Evolutionary conservation across 2,888 invertebrate genomes (phyloP).

Genomic region (Drosophila nr. perissopoda): DNA sequence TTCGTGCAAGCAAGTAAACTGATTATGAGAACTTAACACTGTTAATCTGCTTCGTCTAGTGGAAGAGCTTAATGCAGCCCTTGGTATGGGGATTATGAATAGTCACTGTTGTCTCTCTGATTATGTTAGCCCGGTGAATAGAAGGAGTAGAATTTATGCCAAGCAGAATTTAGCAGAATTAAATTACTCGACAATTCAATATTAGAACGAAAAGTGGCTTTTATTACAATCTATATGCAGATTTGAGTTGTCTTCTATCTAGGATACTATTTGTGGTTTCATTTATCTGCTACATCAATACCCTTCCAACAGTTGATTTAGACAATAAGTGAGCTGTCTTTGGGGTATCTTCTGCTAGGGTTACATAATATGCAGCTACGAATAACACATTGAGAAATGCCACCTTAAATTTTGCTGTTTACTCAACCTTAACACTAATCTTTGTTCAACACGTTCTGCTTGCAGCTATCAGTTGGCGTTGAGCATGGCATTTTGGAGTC

Average conservation of each 20-base stretch:
- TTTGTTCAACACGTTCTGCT: background rate
- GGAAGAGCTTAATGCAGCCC: constrained; percentile 52
- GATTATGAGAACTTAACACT: constrained; percentile 80
- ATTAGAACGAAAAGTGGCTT: background rate
- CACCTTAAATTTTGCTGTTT: background rate
- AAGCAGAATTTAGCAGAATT: background rate
- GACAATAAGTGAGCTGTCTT: background rate
- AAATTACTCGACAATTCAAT: background rate
- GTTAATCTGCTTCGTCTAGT: constrained; percentile 81
- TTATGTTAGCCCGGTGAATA: constrained; percentile 6
- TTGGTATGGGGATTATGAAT: constrained; percentile 21
- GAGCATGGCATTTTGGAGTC: constrained; percentile 90
- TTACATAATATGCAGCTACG: background rate
- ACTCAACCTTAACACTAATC: background rate
- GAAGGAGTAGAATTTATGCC: background rate
- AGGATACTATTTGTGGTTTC: background rate
- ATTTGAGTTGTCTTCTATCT: background rate
- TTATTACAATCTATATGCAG: background rate
- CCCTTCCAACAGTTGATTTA: background rate
- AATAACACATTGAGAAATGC: background rate
- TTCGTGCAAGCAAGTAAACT: constrained; percentile 76
- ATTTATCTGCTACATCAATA: background rate
- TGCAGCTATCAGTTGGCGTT: constrained; percentile 89
- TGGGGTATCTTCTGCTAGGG: background rate
- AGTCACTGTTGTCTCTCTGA: constrained; percentile 10